Evolutionary conservation across 30 jellyfish, hydroid and myxozoan genomes (phyloP).

Genomic region (Turritopsis rubra): DNA sequence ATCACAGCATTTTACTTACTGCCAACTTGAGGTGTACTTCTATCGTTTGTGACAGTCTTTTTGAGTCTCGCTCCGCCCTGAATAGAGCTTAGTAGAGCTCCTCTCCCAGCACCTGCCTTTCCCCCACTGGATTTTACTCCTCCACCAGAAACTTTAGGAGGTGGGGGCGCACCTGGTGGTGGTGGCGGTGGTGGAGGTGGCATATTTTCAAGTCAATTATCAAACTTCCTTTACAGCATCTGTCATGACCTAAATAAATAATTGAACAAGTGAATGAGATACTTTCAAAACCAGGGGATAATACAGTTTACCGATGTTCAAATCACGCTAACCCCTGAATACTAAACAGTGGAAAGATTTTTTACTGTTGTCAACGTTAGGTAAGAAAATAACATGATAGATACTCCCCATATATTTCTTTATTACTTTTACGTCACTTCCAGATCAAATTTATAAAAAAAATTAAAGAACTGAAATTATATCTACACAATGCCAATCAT

Average conservation of each 20-base stretch:
- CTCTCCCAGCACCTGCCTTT: conserved; percentile 42
- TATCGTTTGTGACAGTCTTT: conserved; percentile 79
- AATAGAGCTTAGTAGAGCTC: conserved; percentile 57
- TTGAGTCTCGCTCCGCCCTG: conserved; percentile 67
- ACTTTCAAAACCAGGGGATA: no score
- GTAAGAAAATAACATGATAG: no score
- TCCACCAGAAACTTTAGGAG: conserved; percentile 50
- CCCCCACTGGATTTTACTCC: conserved; percentile 67
- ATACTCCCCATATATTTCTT: no score
- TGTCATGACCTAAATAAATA: not conserved
- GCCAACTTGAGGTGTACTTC: conserved; percentile 68
- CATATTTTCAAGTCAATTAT: conserved; percentile 2
- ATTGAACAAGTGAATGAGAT: no score
- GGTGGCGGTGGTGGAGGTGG: conserved; percentile 95
- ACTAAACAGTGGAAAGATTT: no score
- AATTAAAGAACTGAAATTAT: no score
- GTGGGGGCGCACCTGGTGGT: conserved; percentile 82
- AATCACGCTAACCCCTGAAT: no score
- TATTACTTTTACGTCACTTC: no score
- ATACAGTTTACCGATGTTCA: no score
- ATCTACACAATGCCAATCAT: no score
- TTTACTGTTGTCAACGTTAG: no score
- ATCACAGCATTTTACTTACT: conserved; percentile 27
- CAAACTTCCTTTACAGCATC: not conserved
- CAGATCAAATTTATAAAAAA: no score